phyloP scores from a whole-genome alignment of 2,888 invertebrate genomes.

The Clusia tigrina region DNA sequence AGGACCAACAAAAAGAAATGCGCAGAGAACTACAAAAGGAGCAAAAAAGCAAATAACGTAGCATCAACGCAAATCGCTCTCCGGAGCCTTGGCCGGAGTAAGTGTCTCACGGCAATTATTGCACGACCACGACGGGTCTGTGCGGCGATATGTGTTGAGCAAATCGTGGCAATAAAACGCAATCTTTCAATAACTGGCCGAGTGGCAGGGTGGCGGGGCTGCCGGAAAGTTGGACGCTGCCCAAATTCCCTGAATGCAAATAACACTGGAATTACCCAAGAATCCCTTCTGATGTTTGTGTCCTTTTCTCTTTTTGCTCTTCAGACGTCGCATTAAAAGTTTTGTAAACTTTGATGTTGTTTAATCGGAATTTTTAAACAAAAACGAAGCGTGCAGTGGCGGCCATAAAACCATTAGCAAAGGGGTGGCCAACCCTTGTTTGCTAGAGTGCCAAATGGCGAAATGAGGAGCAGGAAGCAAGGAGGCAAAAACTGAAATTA shows the following conservation, averaged over 20 bases:
- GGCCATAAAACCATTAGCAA: constrained; percentile 1
- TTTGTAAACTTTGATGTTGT: background rate
- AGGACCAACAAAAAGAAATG: background rate
- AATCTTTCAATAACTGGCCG: background rate
- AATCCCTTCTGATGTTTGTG: background rate
- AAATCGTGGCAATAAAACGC: background rate
- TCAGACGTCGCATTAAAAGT: background rate
- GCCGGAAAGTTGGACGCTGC: background rate
- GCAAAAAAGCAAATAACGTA: background rate
- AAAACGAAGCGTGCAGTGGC: background rate
- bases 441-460: background rate
- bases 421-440: background rate
- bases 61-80: constrained; percentile 1
- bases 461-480: background rate
- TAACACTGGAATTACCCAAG: background rate
- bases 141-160: background rate
- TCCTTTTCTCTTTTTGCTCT: background rate
- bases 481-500: background rate
- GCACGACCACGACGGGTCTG: no score
- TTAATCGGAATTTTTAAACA: background rate
- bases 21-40: background rate
- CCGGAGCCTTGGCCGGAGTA: no score
- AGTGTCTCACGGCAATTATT: background rate
- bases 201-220: background rate
- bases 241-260: constrained; percentile 4